phyloP scores from a whole-genome alignment of 1,140 invertebrate species.

The Homarus americanus region DNA sequence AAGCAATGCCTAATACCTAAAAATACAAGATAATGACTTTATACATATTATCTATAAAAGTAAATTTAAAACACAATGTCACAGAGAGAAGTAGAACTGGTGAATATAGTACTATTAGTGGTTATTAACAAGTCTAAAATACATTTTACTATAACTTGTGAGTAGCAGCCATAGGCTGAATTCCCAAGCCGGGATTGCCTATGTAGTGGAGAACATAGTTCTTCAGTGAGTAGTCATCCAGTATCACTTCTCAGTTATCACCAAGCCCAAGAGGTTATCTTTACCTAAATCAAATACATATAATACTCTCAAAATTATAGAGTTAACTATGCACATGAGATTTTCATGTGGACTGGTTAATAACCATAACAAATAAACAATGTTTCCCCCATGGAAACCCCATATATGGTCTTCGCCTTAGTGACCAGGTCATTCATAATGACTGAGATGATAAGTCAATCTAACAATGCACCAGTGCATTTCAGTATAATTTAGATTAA shows the following conservation, averaged over 20 bases:
- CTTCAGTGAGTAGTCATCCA: not conserved
- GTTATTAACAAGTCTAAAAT: conserved; percentile 71
- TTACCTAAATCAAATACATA: conserved; percentile 19
- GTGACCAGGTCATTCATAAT: not conserved
- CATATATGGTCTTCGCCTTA: conserved; percentile 9
- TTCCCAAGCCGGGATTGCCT: conserved; percentile 55
- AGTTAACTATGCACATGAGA: conserved; percentile 49
- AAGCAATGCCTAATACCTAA: conserved; percentile 54
- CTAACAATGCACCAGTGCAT: not conserved
- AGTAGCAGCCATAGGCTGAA: conserved; percentile 68
- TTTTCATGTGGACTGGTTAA: conserved; percentile 37
- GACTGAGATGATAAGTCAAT: not conserved
- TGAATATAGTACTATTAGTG: conserved; percentile 70
- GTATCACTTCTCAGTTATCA: conserved; percentile 36
- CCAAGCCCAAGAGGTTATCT: conserved; percentile 23
- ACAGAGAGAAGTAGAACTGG: conserved; percentile 53
- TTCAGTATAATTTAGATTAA: not conserved
- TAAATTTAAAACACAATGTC: conserved; percentile 53
- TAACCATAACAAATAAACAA: conserved; percentile 26
- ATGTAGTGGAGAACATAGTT: conserved; percentile 14
- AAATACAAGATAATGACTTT: conserved; percentile 61
- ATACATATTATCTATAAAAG: conserved; percentile 64
- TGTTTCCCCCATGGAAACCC: conserved; percentile 33
- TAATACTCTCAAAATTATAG: conserved; percentile 32
- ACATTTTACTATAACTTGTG: conserved; percentile 66